A percentile compares a stretch with the other conserved stretches of the same genome.
phyloP scores from a whole-genome alignment of 2,797 vertebrate species.

The Australoheros facetus region DNA sequence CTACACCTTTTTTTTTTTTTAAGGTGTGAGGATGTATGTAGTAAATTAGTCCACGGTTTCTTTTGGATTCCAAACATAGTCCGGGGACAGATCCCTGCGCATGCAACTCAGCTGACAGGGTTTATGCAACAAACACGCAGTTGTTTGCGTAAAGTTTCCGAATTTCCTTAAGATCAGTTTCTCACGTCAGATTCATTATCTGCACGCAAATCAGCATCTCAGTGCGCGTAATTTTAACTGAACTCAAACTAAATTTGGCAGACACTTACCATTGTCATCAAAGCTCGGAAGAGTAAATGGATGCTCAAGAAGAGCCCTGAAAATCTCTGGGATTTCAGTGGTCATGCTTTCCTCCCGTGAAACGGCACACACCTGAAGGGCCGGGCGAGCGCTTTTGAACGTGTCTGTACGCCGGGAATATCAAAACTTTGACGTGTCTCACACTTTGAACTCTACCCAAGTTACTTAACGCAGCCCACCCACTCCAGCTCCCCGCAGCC shows the following conservation, averaged over 20 bases:
- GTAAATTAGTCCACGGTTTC: background rate
- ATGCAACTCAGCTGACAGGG: slow-evolving; percentile 33
- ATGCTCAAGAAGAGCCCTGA: slow-evolving; percentile 89
- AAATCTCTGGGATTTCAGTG: slow-evolving; percentile 90
- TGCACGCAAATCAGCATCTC: background rate
- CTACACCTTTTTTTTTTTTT: too few species aligned
- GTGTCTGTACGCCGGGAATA: background rate
- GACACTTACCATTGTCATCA: slow-evolving; percentile 84
- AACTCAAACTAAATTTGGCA: background rate
- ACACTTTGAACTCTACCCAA: background rate
- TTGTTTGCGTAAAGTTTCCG: background rate
- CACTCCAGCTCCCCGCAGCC: slow-evolving; percentile 9
- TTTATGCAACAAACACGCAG: slow-evolving; percentile 39
- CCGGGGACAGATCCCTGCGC: background rate
- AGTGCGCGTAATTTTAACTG: background rate
- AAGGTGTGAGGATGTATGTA: background rate
- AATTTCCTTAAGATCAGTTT: background rate
- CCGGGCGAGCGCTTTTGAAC: background rate
- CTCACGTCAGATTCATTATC: too few species aligned
- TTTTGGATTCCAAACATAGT: background rate
- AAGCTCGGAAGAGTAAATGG: slow-evolving; percentile 84
- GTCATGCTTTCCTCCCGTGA: slow-evolving; percentile 60
- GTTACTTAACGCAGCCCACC: slow-evolving; percentile 63
- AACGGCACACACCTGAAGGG: background rate
- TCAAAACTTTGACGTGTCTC: background rate